phyloP scores from a whole-genome alignment of 2,113 vertebrate genomes.

The Zapus hudsonius region DNA sequence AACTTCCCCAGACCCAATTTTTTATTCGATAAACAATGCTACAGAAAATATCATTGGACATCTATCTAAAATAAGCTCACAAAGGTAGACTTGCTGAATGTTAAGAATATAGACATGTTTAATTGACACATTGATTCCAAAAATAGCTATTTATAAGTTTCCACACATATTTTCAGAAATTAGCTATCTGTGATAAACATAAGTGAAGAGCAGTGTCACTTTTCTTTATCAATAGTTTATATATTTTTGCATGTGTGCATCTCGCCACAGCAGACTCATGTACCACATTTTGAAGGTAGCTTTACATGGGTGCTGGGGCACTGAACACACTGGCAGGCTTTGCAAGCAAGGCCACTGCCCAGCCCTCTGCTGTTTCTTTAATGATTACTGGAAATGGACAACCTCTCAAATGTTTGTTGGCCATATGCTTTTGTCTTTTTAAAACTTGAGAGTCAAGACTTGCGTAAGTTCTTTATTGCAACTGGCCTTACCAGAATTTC shows the following conservation, averaged over 20 bases:
- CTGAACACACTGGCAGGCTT: too few species aligned
- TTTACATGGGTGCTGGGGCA: too few species aligned
- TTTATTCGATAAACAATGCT: constrained; percentile 5
- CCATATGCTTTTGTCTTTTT: not conserved
- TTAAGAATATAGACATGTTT: not conserved
- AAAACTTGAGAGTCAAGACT: not conserved
- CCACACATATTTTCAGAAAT: not conserved
- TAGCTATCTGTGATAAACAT: not conserved
- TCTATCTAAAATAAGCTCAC: not conserved
- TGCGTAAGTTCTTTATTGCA: not conserved
- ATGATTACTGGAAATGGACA: not conserved
- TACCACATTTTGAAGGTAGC: too few species aligned
- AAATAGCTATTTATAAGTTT: constrained; percentile 16
- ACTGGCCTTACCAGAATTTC: not conserved
- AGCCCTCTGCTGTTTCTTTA: not conserved
- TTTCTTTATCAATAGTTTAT: not conserved
- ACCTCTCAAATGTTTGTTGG: not conserved
- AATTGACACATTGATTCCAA: not conserved
- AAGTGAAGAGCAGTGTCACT: constrained; percentile 3
- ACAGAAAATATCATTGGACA: not conserved
- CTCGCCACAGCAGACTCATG: too few species aligned
- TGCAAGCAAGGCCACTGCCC: too few species aligned
- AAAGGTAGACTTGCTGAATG: not conserved
- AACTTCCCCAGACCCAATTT: not conserved
- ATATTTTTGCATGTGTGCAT: too few species aligned